A percentile compares a stretch with the other conserved stretches of the same genome.
phyloP scores from a whole-genome alignment of 2,888 invertebrate genomes.

The Buathra laborator region DNA sequence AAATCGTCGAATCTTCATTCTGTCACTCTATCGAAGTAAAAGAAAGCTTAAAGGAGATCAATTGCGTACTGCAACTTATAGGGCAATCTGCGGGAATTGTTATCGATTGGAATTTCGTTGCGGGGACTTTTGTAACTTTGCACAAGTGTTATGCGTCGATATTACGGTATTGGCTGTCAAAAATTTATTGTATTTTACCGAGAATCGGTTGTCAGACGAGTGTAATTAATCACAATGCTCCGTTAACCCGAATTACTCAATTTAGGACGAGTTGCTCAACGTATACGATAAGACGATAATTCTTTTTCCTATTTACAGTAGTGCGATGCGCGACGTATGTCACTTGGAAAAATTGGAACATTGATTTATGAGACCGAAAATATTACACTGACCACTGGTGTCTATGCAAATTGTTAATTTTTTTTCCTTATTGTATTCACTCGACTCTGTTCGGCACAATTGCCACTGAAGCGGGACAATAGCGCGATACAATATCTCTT shows the following conservation, averaged over 20 bases:
- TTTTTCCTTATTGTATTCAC: constrained; percentile 10
- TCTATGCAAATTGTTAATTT: constrained; percentile 18
- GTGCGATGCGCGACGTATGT: too few species aligned
- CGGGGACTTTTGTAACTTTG: background rate
- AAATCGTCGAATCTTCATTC: constrained; percentile 17
- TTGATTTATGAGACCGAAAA: background rate
- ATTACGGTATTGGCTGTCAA: background rate
- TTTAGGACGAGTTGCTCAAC: background rate
- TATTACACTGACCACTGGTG: background rate
- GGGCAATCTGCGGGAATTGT: background rate
- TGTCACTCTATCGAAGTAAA: background rate
- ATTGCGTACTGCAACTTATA: background rate
- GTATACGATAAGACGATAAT: background rate
- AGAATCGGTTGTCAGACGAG: too few species aligned
- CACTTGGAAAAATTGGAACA: background rate
- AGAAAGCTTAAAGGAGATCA: background rate
- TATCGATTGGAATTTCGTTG: background rate
- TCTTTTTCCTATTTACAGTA: background rate
- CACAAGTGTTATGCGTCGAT: background rate
- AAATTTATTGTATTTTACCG: background rate
- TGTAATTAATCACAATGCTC: background rate
- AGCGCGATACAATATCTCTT: constrained; percentile 52
- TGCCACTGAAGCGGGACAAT: constrained; percentile 23
- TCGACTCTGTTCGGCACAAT: constrained; percentile 7
- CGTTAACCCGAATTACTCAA: background rate